Evolutionary conservation across 2,888 invertebrate species (phyloP).

Genomic region (Microchrysa polita): DNA sequence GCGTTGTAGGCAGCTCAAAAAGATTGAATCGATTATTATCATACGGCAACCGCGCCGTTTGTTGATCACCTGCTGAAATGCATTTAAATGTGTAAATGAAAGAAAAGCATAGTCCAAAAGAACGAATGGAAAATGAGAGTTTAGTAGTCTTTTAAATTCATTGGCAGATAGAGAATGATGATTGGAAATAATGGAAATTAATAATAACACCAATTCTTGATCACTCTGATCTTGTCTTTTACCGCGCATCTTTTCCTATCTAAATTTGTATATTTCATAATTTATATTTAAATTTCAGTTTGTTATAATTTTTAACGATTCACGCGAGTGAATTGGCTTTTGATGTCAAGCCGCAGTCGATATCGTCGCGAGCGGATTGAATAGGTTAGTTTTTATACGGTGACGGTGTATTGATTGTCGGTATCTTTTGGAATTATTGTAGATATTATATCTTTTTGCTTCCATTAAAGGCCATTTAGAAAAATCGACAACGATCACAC

Average conservation of each 20-base stretch:
- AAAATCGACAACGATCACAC: conserved; percentile 23
- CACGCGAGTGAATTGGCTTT: background rate
- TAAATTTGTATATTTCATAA: background rate
- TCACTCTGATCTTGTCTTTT: conserved; percentile 6
- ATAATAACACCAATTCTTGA: conserved; percentile 1
- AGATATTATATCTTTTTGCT: no score
- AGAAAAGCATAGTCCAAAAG: background rate
- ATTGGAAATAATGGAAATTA: conserved; percentile 1
- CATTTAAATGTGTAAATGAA: conserved; percentile 16
- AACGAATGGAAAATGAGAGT: background rate
- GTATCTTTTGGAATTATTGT: background rate
- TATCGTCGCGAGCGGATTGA: background rate
- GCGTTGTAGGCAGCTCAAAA: background rate
- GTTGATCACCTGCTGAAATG: conserved; percentile 44
- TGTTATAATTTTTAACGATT: conserved; percentile 10
- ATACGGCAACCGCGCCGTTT: background rate
- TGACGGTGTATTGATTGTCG: conserved; percentile 1
- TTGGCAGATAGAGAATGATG: background rate
- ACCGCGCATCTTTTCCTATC: background rate
- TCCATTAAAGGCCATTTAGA: conserved; percentile 1
- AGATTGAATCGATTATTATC: conserved; percentile 26
- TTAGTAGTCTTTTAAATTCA: conserved; percentile 9
- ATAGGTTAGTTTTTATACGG: background rate
- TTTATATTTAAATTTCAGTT: background rate
- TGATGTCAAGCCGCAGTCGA: conserved; percentile 8